Evolutionary conservation across 23 tunicate genomes (phyloP).

Genomic region (Phallusia fumigata): DNA sequence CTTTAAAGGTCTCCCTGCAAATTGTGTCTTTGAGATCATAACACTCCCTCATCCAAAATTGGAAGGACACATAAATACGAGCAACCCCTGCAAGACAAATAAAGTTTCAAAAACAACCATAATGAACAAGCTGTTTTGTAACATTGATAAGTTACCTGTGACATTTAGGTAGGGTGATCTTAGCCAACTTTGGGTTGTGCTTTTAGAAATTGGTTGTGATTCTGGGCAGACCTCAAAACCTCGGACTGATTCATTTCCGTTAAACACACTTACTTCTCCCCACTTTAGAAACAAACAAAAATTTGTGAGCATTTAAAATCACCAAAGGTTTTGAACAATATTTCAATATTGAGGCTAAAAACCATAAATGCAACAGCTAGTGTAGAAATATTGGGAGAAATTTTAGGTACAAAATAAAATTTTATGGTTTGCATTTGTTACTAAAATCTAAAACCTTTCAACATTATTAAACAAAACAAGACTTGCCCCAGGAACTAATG

Average conservation of each 20-base stretch:
- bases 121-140: no score
- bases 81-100: conserved; percentile 30
- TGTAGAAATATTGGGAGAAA: no score
- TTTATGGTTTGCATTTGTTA: no score
- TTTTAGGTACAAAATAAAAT: no score
- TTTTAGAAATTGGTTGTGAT: not conserved
- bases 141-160: conserved; percentile 25
- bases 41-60: conserved; percentile 86
- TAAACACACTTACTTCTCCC: conserved; percentile 57
- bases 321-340: no score
- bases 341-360: no score
- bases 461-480: no score
- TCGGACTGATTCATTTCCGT: conserved; percentile 31
- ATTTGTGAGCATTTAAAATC: no score
- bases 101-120: no score
- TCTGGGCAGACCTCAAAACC: conserved; percentile 65
- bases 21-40: conserved; percentile 58
- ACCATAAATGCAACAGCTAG: no score
- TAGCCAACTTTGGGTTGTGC: conserved; percentile 52
- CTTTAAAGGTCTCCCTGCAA: conserved; percentile 74
- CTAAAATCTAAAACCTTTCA: no score
- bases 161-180: conserved; percentile 34
- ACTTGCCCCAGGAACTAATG: not conserved
- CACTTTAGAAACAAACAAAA: conserved; percentile 38
- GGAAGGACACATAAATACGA: conserved; percentile 57